Evolutionary conservation across 2,113 vertebrate species (phyloP).

Genomic region (Psilopsiagon aymara): DNA sequence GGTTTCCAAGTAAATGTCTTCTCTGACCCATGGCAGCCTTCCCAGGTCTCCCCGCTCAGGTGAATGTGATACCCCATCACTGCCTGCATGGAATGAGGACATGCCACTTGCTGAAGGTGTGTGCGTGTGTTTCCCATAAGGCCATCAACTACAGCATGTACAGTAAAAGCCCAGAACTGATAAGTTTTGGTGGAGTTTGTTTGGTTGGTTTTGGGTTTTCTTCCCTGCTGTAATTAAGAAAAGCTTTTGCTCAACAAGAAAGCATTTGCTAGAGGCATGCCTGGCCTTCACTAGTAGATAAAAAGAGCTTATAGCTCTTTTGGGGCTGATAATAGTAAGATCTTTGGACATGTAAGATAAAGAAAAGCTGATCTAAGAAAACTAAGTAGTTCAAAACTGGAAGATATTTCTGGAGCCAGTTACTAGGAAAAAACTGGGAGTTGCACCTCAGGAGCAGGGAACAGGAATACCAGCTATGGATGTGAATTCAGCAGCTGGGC

Average conservation of each 20-base stretch:
- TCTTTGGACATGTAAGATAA: background rate
- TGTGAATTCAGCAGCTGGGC: background rate
- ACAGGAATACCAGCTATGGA: background rate
- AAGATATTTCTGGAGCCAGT: background rate
- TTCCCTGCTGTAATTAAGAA: background rate
- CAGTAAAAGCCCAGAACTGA: background rate
- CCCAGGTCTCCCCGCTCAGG: accelerated
- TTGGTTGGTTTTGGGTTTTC: background rate
- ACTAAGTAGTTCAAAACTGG: background rate
- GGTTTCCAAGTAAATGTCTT: background rate
- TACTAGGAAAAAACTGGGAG: background rate
- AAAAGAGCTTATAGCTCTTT: background rate
- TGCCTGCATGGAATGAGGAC: background rate
- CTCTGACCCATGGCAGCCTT: background rate
- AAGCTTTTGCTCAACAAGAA: conserved; percentile 16
- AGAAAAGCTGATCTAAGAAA: background rate
- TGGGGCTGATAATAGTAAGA: background rate
- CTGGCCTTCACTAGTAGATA: background rate
- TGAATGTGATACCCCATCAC: accelerated
- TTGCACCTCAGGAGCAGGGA: background rate
- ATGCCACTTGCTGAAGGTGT: background rate
- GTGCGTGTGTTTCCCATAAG: background rate
- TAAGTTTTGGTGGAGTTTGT: background rate
- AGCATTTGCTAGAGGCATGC: background rate
- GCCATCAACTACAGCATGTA: background rate